Evolutionary conservation across 2,888 invertebrate genomes (phyloP).

Genomic region (Strigamia transsilvanica): DNA sequence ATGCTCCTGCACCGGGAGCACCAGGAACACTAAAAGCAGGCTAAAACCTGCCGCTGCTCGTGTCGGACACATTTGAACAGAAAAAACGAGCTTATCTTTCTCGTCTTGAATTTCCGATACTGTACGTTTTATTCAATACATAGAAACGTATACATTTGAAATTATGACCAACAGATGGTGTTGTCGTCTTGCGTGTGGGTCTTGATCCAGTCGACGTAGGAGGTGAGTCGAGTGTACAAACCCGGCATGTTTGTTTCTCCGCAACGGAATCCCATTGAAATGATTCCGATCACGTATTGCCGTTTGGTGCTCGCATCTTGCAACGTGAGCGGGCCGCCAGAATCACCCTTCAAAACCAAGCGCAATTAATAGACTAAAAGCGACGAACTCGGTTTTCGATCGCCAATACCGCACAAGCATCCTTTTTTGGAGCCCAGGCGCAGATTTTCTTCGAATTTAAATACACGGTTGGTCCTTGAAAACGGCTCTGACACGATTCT

Average conservation of each 20-base stretch:
- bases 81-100: no score
- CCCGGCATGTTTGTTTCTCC: conserved; percentile 66
- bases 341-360: conserved; percentile 62
- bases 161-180: conserved; percentile 62
- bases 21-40: no score
- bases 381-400: neutral
- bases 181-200: conserved; percentile 51
- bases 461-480: neutral
- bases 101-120: no score
- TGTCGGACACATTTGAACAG: no score
- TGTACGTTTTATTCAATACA: no score
- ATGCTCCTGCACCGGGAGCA: no score
- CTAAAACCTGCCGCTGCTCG: no score
- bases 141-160: conserved; percentile 66
- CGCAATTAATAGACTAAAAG: neutral
- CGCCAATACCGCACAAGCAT: conserved; percentile 70
- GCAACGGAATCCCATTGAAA: conserved; percentile 70
- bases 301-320: conserved; percentile 65
- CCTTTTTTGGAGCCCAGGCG: conserved; percentile 68
- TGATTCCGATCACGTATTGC: conserved; percentile 67
- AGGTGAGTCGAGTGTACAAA: conserved; percentile 69
- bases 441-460: conserved; percentile 65
- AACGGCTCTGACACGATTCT: neutral
- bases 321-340: conserved; percentile 71
- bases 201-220: conserved; percentile 70